Evolutionary conservation across 1,140 invertebrate genomes (phyloP).

Genomic region (Ruditapes philippinarum): DNA sequence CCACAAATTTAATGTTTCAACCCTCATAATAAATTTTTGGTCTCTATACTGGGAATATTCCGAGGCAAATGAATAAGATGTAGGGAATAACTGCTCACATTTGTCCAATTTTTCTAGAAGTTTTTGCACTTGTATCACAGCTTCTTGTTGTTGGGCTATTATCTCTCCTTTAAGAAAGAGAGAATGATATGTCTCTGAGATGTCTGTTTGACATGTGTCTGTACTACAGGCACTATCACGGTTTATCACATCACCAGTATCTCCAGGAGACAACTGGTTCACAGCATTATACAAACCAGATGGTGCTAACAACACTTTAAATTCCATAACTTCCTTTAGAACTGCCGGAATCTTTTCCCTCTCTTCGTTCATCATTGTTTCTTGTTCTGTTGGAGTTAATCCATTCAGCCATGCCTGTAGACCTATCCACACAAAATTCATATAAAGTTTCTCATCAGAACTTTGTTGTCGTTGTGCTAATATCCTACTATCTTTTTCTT

Average conservation of each 20-base stretch:
- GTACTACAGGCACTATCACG: conserved; percentile 43
- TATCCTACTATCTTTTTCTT: conserved; percentile 84
- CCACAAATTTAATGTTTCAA: conserved; percentile 95
- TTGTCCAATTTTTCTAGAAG: conserved; percentile 91
- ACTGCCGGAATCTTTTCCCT: conserved; percentile 91
- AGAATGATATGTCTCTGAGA: conserved; percentile 74
- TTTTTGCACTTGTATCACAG: conserved; percentile 91
- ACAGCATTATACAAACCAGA: background rate
- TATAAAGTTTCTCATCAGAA: conserved; percentile 93
- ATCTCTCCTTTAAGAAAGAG: conserved; percentile 71
- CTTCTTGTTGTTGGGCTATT: conserved; percentile 85
- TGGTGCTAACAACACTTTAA: conserved; percentile 86
- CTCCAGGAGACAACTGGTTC: conserved; percentile 4
- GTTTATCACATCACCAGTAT: conserved; percentile 14
- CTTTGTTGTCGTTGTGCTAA: conserved; percentile 89
- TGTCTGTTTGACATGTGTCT: conserved; percentile 60
- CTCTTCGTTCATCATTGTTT: conserved; percentile 92
- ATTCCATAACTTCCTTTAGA: conserved; percentile 92
- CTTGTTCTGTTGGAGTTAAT: conserved; percentile 90
- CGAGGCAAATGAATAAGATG: conserved; percentile 91
- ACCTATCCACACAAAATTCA: conserved; percentile 96
- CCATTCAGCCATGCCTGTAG: conserved; percentile 94
- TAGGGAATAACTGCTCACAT: conserved; percentile 94
- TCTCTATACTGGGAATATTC: conserved; percentile 92
- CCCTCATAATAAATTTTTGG: conserved; percentile 89